A percentile compares a stretch with the other conserved stretches of the same genome.
Conservation (phyloP, 2,888 invertebrate species). For the Lasioglossum vierecki region DNA sequence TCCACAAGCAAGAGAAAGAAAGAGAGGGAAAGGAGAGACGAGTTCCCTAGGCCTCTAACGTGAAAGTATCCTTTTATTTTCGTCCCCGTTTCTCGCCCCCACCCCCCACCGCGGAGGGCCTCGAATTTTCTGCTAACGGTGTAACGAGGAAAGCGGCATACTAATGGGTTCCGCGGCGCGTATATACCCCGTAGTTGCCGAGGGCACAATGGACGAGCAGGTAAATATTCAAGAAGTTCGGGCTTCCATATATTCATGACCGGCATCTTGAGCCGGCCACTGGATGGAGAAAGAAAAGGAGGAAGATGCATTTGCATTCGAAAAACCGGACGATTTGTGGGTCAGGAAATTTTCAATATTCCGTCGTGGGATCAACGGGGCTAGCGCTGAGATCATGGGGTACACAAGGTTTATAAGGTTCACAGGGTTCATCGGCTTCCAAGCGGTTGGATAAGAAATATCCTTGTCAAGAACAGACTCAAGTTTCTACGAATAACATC, state of each 20-base stretch:
- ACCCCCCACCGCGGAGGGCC: not conserved
- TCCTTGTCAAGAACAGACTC: too few relatives aligned
- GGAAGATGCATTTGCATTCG: constrained; percentile 61
- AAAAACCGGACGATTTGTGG: constrained; percentile 51
- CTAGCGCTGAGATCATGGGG: not conserved
- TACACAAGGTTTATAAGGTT: not conserved
- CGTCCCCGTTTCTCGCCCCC: not conserved
- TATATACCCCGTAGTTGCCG: not conserved
- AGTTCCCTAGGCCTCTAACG: not conserved
- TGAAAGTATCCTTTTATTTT: constrained; percentile 24
- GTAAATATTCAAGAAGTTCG: constrained; percentile 56
- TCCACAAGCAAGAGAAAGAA: not conserved
- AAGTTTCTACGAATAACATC: too few relatives aligned
- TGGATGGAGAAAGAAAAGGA: constrained; percentile 14
- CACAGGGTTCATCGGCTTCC: not conserved
- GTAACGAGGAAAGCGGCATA: constrained; percentile 50
- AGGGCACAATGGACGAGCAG: constrained; percentile 39
- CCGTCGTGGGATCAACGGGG: not conserved
- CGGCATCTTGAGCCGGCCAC: constrained; percentile 23
- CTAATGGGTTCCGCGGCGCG: constrained; percentile 41
- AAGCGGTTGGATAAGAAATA: not conserved
- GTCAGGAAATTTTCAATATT: constrained; percentile 43
- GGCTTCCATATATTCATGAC: constrained; percentile 66
- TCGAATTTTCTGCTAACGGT: constrained; percentile 34
- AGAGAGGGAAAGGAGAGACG: not conserved